phyloP scores from a whole-genome alignment of 2,113 vertebrate genomes.

The Anarrhichthys ocellatus region DNA sequence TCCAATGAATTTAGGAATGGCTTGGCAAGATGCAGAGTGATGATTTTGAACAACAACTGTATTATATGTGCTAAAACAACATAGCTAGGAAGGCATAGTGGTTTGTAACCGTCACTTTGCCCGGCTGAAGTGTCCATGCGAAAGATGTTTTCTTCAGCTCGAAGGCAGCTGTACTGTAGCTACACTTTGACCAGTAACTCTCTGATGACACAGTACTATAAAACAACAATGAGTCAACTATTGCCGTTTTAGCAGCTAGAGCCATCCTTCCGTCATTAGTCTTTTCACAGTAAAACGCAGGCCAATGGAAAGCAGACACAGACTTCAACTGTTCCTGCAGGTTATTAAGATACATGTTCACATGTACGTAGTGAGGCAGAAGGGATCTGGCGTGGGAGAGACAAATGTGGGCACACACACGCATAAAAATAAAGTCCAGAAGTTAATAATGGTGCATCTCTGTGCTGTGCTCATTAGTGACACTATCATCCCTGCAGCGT shows the following conservation, averaged over 20 bases:
- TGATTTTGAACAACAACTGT: background rate
- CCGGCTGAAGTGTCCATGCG: background rate
- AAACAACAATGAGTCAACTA: slow-evolving; percentile 12
- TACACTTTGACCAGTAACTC: too few relatives aligned
- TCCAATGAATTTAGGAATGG: background rate
- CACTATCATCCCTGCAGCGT: slow-evolving; percentile 33
- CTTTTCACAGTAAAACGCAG: slow-evolving; percentile 1
- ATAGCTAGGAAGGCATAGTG: background rate
- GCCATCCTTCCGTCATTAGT: background rate
- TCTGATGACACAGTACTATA: background rate
- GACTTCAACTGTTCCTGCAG: background rate
- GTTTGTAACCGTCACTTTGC: background rate
- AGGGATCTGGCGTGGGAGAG: slow-evolving; percentile 3
- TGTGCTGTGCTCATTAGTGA: slow-evolving; percentile 54
- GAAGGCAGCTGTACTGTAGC: too few relatives aligned
- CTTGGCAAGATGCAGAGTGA: background rate
- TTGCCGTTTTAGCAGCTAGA: background rate
- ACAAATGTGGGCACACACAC: slow-evolving; percentile 15
- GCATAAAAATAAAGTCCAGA: background rate
- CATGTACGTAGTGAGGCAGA: slow-evolving; percentile 18
- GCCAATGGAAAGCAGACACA: slow-evolving; percentile 1
- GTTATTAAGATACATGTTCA: slow-evolving; percentile 30
- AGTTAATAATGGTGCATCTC: slow-evolving; percentile 30
- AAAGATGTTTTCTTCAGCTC: too few relatives aligned
- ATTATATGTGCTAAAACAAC: background rate